These are phyloP conservation scores for Heterodera filipjevi DNA, from an alignment of 2,888 invertebrate species.

Conservation along the genomic window DNA sequence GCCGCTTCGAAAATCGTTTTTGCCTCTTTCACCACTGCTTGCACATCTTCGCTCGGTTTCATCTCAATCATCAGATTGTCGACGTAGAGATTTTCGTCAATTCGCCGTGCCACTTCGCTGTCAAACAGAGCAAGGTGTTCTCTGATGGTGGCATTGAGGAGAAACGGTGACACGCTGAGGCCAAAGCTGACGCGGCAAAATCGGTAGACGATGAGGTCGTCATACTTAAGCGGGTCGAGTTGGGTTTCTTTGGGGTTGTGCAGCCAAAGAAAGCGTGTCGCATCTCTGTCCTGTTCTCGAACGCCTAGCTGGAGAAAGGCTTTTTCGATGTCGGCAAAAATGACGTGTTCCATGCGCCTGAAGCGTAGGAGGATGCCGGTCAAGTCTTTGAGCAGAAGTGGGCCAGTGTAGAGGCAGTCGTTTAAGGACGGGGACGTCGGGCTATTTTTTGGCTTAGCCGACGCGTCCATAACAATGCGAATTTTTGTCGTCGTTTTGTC, in stretches of 20 bases:
- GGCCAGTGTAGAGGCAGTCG: neutral
- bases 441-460: neutral
- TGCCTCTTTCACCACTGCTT: neutral
- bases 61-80: slow-evolving; percentile 35
- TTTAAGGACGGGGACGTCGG: neutral
- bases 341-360: slow-evolving; percentile 25
- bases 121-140: neutral
- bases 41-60: neutral
- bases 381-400: neutral
- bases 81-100: slow-evolving; percentile 35
- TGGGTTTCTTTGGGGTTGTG: neutral
- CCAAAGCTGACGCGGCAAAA: slow-evolving; percentile 15
- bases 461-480: slow-evolving; percentile 14
- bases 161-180: slow-evolving; percentile 1
- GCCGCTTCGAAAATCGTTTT: slow-evolving; percentile 9
- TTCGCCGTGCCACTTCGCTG: neutral
- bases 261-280: slow-evolving; percentile 31
- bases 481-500: neutral
- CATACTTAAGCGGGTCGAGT: neutral
- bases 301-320: slow-evolving; percentile 42
- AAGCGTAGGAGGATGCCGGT: slow-evolving; percentile 17
- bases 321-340: slow-evolving; percentile 44
- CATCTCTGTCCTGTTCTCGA: slow-evolving; percentile 33
- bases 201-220: neutral
- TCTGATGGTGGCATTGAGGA: neutral